Base-by-base conservation (phyloP, 2,113 vertebrate species). In the Pedionomus torquatus region DNA sequence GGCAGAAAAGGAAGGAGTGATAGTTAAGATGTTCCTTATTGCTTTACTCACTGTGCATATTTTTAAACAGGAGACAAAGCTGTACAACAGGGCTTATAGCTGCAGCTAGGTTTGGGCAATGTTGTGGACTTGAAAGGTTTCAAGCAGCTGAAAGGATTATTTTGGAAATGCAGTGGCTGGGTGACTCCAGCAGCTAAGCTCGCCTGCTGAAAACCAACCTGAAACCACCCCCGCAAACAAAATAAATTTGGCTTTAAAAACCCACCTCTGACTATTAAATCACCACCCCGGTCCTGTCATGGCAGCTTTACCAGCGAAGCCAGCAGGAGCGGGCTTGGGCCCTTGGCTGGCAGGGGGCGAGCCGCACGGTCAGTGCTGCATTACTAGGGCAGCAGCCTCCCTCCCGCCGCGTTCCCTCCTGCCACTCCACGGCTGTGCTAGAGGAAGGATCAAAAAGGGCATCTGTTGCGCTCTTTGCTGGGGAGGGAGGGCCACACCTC, bases 301-400 rank as follows among this genome's bases (percentile, higher is more conserved):
- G 30, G 31, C 49, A 39, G 43, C 35, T 16, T 44, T 13, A 7
- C 23, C 0, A 1, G 43, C 1, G 13, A 37, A 43, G 15, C 35
- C 31, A n/a, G 7, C 5, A 18, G 24, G 18, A 24, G 55, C 0
- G 4, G 68, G 9, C 30, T 13, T 1, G 41, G 52, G 41, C 37
- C 28, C 24, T 12, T 5, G 14, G 33, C 19, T 3, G 5, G 30
- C 11, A 15, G 19, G 49, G 7, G 18, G 7, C 19, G 14, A 41
- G 30, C 25, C 13, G 48, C 17, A 3, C 3, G 3, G 0, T 10
- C 54, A 46, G 19, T 4, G 23, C 43, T 14, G 5, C 3, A 5
- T 5, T 13, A 3, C 4, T 1, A 6, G n/a, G 30, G 52, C 17
- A 14, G 19, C 0, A 24, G 54, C 20, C n/a, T 17, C 24, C 0